Evolutionary conservation across 2,113 vertebrate genomes (phyloP).

Genomic region (Cinclus mexicanus): DNA sequence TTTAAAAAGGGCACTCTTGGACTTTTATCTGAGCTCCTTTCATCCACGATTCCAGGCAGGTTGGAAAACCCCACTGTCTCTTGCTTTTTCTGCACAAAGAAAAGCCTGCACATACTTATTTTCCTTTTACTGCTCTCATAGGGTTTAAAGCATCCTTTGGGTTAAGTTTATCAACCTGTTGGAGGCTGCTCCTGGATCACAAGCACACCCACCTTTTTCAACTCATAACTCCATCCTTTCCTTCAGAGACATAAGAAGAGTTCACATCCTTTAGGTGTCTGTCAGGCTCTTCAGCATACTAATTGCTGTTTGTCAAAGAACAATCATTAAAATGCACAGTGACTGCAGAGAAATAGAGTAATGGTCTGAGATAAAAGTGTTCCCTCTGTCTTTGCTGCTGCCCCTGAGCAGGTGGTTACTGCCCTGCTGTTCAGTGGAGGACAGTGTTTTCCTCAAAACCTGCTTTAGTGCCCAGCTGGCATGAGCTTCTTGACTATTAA

Average conservation of each 20-base stretch:
- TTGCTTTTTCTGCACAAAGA: background rate
- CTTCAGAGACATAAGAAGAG: background rate
- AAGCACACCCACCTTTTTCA: background rate
- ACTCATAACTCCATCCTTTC: background rate
- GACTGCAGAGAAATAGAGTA: background rate
- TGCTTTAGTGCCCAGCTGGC: background rate
- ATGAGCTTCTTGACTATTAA: background rate
- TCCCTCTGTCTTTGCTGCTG: background rate
- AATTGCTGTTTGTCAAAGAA: slow-evolving; percentile 27
- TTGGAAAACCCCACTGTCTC: background rate
- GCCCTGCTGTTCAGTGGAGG: background rate
- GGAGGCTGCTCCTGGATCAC: background rate
- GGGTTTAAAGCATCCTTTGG: background rate
- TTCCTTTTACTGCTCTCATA: background rate
- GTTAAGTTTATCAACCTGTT: background rate
- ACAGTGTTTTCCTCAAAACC: background rate
- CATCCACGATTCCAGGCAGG: background rate
- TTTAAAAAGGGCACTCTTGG: background rate
- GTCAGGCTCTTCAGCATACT: slow-evolving; percentile 10
- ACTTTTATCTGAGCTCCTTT: background rate
- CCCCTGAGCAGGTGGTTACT: background rate
- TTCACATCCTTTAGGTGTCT: background rate
- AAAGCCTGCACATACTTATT: background rate
- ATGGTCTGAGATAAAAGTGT: background rate
- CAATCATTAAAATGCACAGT: slow-evolving; percentile 1